These are phyloP conservation scores for Petromus typicus DNA, from an alignment of 2,113 vertebrate genomes.

Conservation along the genomic window DNA sequence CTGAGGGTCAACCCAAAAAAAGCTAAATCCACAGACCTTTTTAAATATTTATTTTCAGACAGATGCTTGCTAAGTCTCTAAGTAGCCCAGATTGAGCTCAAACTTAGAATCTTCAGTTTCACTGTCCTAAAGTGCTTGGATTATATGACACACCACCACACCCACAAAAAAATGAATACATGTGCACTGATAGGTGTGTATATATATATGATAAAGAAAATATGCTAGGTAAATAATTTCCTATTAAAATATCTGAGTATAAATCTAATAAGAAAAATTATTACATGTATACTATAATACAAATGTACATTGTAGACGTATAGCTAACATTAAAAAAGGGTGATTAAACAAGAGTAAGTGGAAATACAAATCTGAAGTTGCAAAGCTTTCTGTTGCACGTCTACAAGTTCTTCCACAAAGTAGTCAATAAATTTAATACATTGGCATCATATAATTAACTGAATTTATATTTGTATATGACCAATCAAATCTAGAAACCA, in stretches of 20 bases:
- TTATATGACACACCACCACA: no score
- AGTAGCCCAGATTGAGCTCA: no score
- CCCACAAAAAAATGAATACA: no score
- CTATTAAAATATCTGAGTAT: neutral
- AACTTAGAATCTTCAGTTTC: no score
- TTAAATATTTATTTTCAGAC: neutral
- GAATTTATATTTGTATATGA: neutral
- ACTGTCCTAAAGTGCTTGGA: no score
- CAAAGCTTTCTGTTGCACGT: neutral
- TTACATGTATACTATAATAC: neutral
- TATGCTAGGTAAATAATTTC: neutral
- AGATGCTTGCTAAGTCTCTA: neutral
- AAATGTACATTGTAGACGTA: neutral
- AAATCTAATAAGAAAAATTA: neutral
- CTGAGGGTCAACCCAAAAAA: neutral
- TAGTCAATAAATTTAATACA: neutral
- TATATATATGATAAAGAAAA: neutral
- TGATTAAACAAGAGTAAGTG: neutral
- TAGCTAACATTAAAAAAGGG: neutral
- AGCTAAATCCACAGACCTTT: neutral
- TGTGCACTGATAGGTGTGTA: no score
- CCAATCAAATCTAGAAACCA: neutral
- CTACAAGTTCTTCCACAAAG: neutral
- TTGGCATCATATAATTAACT: neutral
- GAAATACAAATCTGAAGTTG: neutral